Evolutionary conservation across 2,797 vertebrate genomes (phyloP).

Genomic region (Capromys pilorides): DNA sequence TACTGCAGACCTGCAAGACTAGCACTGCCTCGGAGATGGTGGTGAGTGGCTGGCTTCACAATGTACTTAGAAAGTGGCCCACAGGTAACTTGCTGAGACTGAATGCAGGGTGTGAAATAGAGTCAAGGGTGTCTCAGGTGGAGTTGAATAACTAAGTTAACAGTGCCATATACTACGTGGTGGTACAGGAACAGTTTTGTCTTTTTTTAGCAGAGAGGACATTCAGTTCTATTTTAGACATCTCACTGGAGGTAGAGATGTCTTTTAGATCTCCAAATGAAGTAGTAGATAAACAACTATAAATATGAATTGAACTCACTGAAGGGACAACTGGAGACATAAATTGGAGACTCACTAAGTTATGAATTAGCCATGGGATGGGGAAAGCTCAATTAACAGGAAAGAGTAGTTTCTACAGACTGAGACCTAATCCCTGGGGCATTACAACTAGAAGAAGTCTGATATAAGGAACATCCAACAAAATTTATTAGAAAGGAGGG

Average conservation of each 20-base stretch:
- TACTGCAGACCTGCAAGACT: neutral
- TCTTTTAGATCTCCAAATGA: constrained; percentile 50
- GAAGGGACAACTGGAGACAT: neutral
- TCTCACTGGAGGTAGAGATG: neutral
- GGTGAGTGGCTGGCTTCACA: neutral
- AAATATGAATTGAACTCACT: constrained; percentile 28
- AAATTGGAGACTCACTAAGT: neutral
- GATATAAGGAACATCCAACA: neutral
- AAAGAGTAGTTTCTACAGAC: neutral
- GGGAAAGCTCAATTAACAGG: neutral
- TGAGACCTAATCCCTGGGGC: neutral
- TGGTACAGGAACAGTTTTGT: neutral
- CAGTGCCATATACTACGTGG: neutral
- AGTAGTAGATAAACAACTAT: constrained; percentile 25
- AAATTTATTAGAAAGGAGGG: constrained; percentile 34
- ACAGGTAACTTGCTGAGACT: constrained; percentile 2
- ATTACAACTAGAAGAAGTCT: neutral
- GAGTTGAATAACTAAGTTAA: neutral
- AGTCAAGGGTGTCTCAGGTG: neutral
- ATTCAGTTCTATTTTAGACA: constrained; percentile 33
- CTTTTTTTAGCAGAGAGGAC: neutral
- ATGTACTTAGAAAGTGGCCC: neutral
- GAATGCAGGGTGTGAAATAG: neutral
- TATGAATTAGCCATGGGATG: neutral
- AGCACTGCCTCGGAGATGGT: neutral